Base-by-base conservation (phyloP, 2,113 vertebrate species). In the Probosciger aterrimus region DNA sequence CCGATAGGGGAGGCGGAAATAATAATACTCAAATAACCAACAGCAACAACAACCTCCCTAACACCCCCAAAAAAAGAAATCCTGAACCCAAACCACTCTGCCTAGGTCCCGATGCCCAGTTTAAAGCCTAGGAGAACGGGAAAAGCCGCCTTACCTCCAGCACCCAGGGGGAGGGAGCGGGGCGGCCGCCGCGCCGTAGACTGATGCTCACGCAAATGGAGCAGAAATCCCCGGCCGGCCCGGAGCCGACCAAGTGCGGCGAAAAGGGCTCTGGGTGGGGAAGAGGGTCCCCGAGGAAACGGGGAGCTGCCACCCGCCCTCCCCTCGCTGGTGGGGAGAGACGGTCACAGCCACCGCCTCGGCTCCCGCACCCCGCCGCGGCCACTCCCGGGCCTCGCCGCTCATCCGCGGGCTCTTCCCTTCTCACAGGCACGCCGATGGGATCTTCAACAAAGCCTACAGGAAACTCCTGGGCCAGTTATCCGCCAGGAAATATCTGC, bases 401-500 rank as follows among this genome's bases (percentile, higher is more conserved):
- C 63, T 88, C 43, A 84, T 18, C n/a, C 69, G 7, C 94, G 49
- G 96, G 64, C 53, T 73, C 20, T 84, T 93, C 63, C 91, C 71
- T 87, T 81, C 67, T 41, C 31, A 96, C 97, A 98, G 99, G 97
- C 99, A 99, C 82, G 98, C 99, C 96, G 98, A 98, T 96, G 99
- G 98, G 96, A 98, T 99, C 97, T 99, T 99, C 98, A 98, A 99
- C 98, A 98, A 99, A 98, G 99, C 98, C 97, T 99, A 99, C 98
- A 98, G 99, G 97, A 98, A 98, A 98, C 98, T 98, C 96, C 97
- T 99, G 98, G 99, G 98, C 95, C 99, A 99, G 97, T 97, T 99
- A 96, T 99, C 98, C 81, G 98, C 99, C 94, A 98, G 98, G 97
- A 99, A 99, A 98, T 99, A 99, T 96, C 98, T 99, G 94, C 99